Evolutionary conservation across 2,113 vertebrate genomes (phyloP), one percentile per base, ranked within the genome.

Genomic region (Marmota monax): DNA sequence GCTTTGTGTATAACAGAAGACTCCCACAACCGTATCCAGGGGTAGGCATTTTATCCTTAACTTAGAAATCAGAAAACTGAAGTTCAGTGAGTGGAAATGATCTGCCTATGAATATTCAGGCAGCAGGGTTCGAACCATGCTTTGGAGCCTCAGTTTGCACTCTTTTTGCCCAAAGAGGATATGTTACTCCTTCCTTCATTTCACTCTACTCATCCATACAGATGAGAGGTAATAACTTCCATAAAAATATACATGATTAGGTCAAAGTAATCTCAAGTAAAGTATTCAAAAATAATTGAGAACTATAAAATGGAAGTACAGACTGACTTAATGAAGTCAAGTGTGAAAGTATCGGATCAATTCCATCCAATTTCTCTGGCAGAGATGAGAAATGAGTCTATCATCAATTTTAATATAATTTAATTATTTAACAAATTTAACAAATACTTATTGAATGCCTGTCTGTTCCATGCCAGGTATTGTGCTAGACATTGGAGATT

Each of bases 401-500:
- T 88, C 45, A 77, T 89, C 74, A 94, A 83, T 91, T 96, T 97
- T 92, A 96, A 96, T 94, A 95, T 94, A 56, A 95, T 77, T 94
- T 76, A 65, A 84, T 95, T 95, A 77, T 93, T 95, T 95, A 94
- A 85, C 72, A 84, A 85, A 95, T 84, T 77, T 77, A 69, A 84
- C 87, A 70, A 90, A 92, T 87, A 94, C 32, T 73, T 86, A 90
- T n/a, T 88, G 88, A 94, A 84, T 74, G 53, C 18, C 84, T 84
- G n/a, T 88, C 32, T 61, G 14, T 65, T 94, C 17, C 0, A 25
- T 65, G 45, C 77, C 84, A 85, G 25, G 39, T 72, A 80, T 80
- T 89, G 17, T 70, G n/a, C 32, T 73, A 73, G 67, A 92, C 65
- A 84, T 7, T 53, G 51, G 69, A 92, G 53, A 73, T 67, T 84